Evolutionary conservation across 1,140 invertebrate species (phyloP).

Genomic region (Globodera rostochiensis): DNA sequence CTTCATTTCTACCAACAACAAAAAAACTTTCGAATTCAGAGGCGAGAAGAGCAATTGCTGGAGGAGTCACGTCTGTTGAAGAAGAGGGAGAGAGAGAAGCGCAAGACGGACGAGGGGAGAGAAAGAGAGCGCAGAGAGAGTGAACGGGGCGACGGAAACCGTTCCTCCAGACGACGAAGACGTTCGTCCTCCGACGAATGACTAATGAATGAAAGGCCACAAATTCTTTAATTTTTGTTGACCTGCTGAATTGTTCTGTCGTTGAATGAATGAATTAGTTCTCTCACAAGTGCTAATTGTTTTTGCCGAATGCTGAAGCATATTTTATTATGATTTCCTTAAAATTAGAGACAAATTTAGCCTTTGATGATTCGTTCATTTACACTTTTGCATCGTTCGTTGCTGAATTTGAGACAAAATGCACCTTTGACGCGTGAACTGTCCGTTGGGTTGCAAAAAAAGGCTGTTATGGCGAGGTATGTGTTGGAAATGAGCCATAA

Average conservation of each 20-base stretch:
- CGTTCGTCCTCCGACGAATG: slow-evolving; percentile 18
- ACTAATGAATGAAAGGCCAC: not conserved
- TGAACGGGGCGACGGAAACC: not conserved
- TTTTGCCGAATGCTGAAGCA: not conserved
- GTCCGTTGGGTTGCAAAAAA: not conserved
- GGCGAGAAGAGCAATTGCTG: slow-evolving; percentile 30
- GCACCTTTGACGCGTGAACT: not conserved
- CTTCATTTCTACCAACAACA: no score
- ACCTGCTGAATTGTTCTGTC: slow-evolving; percentile 10
- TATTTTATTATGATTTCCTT: not conserved
- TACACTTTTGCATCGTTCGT: not conserved
- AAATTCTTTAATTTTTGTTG: not conserved
- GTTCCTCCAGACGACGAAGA: slow-evolving; percentile 11
- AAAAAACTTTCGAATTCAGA: slow-evolving; percentile 12
- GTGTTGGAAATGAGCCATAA: not conserved
- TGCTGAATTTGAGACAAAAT: not conserved
- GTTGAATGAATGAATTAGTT: not conserved
- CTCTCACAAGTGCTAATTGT: not conserved
- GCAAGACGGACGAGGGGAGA: slow-evolving; percentile 1
- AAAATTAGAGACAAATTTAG: not conserved
- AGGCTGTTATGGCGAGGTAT: not conserved
- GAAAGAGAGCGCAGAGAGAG: slow-evolving; percentile 18
- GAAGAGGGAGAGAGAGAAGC: slow-evolving; percentile 31
- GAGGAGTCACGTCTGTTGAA: slow-evolving; percentile 30
- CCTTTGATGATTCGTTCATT: not conserved